Evolutionary conservation across 2,113 vertebrate genomes (phyloP), one percentile per base, ranked within the genome.

Genomic region (Anguilla japonica): DNA sequence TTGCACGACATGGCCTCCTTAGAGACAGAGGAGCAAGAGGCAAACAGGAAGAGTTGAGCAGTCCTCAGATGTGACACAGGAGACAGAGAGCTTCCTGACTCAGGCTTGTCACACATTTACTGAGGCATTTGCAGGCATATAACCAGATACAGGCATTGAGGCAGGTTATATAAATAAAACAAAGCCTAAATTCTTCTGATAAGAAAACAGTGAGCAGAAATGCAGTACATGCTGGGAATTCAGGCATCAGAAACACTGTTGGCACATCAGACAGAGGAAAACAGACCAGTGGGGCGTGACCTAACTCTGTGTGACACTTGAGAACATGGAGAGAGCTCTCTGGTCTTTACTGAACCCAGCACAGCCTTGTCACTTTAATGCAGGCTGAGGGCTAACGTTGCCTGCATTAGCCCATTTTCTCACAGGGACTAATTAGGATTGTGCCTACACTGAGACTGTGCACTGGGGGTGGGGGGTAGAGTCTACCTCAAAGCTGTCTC

Each of bases 401-500:
- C 71, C 26, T 75, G 71, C 71, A 75, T 0, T n/a, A 11, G n/a
- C 71, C 71, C 71, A 11, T 75, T 75, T 75, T 75, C 71, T 75
- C 71, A 75, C 26, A 75, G 71, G 71, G 71, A 75, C 71, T 34
- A 75, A 75, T 75, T 75, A 75, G 71, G 29, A 34, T 75, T 13
- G 71, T 75, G 71, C 71, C 34, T 34, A n/a, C 63, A 71, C 63
- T 26, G 63, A 71, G 63, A 71, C 20, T n/a, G 63, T 71, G 71
- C 71, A 75, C 71, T 29, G 60, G 20, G 26, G n/a, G 71, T 75
- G 71, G n/a, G 63, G 71, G n/a, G 26, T 13, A 34, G n/a, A 75
- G 60, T 13, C 71, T 75, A 34, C 71, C 22, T 67, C 60, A 20
- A 67, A 22, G 18, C 60, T 67, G 86, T 89, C 82, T 89, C 87